A percentile compares a stretch with the other conserved stretches of the same genome.
Evolutionary conservation across 2,797 vertebrate species (phyloP).

Genomic region (Pelochelys cantorii): DNA sequence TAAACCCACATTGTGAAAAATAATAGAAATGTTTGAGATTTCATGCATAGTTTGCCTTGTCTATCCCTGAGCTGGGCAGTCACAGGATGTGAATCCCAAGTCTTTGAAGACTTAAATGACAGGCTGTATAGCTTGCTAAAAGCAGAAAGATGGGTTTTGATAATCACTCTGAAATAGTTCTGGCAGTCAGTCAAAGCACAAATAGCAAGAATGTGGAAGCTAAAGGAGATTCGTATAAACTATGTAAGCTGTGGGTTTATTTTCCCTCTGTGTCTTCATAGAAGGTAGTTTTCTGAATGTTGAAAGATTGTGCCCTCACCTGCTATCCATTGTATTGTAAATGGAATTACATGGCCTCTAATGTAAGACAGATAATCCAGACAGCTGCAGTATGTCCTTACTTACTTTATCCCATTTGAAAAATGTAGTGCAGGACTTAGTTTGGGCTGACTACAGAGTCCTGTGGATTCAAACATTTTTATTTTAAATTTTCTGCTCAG

Average conservation of each 20-base stretch:
- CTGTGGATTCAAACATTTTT: neutral
- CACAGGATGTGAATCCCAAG: neutral
- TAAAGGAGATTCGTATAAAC: slow-evolving; percentile 66
- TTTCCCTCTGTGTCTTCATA: slow-evolving; percentile 51
- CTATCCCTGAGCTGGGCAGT: accelerated
- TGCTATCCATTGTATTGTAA: accelerated
- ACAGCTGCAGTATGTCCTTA: accelerated
- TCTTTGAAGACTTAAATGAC: slow-evolving; percentile 58
- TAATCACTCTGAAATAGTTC: slow-evolving; percentile 59
- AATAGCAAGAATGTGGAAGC: slow-evolving; percentile 28
- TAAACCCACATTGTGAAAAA: neutral
- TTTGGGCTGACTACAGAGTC: neutral
- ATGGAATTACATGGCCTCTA: accelerated
- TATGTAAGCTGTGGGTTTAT: slow-evolving; percentile 76
- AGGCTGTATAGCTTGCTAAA: slow-evolving; percentile 69
- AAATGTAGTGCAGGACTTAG: neutral
- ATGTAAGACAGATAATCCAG: neutral
- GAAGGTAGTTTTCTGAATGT: slow-evolving; percentile 38
- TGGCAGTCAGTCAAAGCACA: slow-evolving; percentile 73
- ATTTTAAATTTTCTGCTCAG: neutral
- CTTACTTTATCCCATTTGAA: neutral
- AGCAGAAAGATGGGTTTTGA: slow-evolving; percentile 34
- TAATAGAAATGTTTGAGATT: neutral
- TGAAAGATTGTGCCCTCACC: neutral
- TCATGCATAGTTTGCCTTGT: accelerated